A percentile compares a stretch with the other conserved stretches of the same genome.
Conservation (phyloP, 2,113 vertebrate species). For the Patagioenas fasciata region DNA sequence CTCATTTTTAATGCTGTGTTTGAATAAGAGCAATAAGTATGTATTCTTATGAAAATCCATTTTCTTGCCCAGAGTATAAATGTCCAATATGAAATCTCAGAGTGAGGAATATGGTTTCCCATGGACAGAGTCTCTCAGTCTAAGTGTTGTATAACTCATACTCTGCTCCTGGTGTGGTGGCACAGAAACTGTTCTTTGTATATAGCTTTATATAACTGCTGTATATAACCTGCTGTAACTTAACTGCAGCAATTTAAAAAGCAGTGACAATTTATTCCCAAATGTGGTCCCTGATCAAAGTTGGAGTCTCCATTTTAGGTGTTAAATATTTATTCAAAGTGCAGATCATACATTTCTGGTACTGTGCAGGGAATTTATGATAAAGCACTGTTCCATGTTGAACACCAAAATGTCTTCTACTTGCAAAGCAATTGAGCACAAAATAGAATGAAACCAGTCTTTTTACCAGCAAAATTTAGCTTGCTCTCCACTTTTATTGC, state of each 20-base stretch:
- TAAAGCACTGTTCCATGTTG: not conserved
- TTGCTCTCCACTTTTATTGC: not conserved
- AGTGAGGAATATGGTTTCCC: conserved; percentile 35
- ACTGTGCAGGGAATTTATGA: conserved; percentile 33
- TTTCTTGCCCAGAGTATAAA: conserved; percentile 14
- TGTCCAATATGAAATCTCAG: conserved; percentile 6
- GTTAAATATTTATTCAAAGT: conserved; percentile 69
- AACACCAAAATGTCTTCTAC: not conserved
- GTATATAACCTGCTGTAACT: conserved; percentile 49
- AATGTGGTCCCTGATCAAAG: conserved; percentile 57
- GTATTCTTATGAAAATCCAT: conserved; percentile 17
- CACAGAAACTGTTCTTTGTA: conserved; percentile 63
- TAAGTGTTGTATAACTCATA: conserved; percentile 68
- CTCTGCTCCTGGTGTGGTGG: conserved; percentile 53
- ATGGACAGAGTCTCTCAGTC: conserved; percentile 25
- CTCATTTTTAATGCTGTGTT: not conserved
- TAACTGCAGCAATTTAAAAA: conserved; percentile 74
- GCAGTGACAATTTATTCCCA: conserved; percentile 68
- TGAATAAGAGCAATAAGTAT: conserved; percentile 1
- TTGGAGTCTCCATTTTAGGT: conserved; percentile 54
- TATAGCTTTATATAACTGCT: conserved; percentile 46
- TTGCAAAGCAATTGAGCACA: not conserved
- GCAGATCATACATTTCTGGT: conserved; percentile 14
- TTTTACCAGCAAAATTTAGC: not conserved
- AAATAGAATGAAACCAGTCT: not conserved